A percentile compares a stretch with the other conserved stretches of the same genome.
These are phyloP conservation scores for Vulpes ferrilata DNA, from an alignment of 2,113 vertebrate genomes.

Conservation along the genomic window DNA sequence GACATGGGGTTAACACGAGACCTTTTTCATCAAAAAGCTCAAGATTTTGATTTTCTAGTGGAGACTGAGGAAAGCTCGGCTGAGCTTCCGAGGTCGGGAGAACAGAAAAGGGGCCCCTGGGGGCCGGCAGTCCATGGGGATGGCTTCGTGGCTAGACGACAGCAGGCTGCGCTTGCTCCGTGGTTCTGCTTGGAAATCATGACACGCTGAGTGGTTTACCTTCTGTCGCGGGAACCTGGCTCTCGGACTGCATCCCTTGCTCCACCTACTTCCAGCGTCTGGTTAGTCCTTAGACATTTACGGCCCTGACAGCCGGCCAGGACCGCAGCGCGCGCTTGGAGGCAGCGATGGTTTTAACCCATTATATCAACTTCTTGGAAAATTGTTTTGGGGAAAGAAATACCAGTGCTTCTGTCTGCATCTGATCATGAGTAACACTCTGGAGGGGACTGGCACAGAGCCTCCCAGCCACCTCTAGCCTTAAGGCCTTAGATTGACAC, in stretches of 20 bases:
- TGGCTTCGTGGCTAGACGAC: constrained; percentile 84
- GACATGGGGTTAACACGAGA: background rate
- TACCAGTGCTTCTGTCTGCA: background rate
- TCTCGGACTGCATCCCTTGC: constrained; percentile 74
- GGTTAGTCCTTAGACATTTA: constrained; percentile 64
- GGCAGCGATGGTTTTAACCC: constrained; percentile 57
- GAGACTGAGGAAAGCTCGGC: background rate
- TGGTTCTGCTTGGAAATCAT: constrained; percentile 79
- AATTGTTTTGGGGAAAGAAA: accelerated
- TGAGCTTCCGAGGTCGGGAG: background rate
- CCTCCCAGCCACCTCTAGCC: background rate
- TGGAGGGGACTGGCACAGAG: background rate
- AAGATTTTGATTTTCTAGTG: background rate
- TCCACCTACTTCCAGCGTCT: constrained; percentile 66
- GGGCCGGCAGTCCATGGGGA: constrained; percentile 78
- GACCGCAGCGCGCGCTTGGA: background rate
- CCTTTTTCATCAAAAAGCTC: background rate
- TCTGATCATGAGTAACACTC: background rate
- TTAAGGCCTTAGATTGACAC: background rate
- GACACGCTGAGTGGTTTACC: constrained; percentile 81
- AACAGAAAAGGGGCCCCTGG: constrained; percentile 69
- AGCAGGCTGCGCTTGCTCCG: constrained; percentile 85
- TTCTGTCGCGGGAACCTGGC: constrained; percentile 76
- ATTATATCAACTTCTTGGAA: constrained; percentile 26
- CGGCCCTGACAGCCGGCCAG: constrained; percentile 55